phyloP scores from a whole-genome alignment of 2,888 invertebrate species.

The Ophioninae sp. region DNA sequence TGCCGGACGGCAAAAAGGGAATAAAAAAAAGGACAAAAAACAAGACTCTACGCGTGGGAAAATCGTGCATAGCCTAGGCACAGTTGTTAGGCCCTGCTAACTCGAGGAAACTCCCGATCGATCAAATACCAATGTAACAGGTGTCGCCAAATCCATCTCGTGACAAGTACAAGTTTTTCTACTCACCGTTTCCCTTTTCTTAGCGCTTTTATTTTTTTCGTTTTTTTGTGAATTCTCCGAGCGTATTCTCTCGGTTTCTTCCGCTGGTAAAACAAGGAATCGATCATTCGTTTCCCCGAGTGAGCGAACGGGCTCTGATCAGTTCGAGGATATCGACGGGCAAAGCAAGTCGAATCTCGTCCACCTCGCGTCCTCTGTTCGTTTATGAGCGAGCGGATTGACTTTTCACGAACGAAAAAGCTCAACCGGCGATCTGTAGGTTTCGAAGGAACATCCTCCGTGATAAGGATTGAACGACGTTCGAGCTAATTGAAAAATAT shows the following conservation, averaged over 20 bases:
- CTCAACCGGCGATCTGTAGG: no score
- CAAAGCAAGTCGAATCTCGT: not conserved
- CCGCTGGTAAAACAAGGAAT: constrained; percentile 44
- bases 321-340: not conserved
- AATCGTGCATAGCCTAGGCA: constrained; percentile 31
- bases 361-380: no score
- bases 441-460: no score
- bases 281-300: constrained; percentile 42
- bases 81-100: constrained; percentile 29
- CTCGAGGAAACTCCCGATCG: constrained; percentile 70
- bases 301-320: not conserved
- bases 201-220: constrained; percentile 29
- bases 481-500: no score
- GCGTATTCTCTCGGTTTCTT: constrained; percentile 16
- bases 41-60: constrained; percentile 54
- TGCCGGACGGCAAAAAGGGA: constrained; percentile 28
- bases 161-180: constrained; percentile 79
- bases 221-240: constrained; percentile 29
- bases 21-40: not conserved
- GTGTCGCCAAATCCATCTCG: constrained; percentile 71
- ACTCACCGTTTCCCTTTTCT: constrained; percentile 70
- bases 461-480: no score
- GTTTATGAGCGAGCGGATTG: no score
- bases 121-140: constrained; percentile 78
- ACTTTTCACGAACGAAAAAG: not conserved